These are phyloP conservation scores for Drosophila borborema DNA, from an alignment of 2,888 invertebrate genomes.

Conservation along the genomic window DNA sequence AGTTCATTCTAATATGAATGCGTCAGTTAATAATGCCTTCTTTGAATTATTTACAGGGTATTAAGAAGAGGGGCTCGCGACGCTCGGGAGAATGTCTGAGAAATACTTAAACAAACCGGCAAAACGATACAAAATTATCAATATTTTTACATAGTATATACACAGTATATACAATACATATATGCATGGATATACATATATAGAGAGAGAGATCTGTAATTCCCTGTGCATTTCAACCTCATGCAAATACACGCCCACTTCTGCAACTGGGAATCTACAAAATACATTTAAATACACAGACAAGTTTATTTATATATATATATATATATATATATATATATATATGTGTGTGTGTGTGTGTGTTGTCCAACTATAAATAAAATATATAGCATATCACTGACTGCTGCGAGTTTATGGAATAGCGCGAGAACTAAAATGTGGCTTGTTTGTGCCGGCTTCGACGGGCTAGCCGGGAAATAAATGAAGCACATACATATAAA, in stretches of 20 bases:
- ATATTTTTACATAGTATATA: neutral
- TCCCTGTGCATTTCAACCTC: slow-evolving; percentile 2
- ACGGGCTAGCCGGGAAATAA: slow-evolving; percentile 13
- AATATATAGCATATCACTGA: slow-evolving; percentile 16
- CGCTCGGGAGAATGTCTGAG: neutral
- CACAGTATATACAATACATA: neutral
- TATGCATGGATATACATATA: neutral
- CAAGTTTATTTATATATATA: neutral
- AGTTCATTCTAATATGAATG: neutral
- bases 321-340: neutral
- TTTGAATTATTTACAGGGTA: neutral
- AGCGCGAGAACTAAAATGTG: slow-evolving; percentile 25
- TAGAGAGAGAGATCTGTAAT: slow-evolving; percentile 1
- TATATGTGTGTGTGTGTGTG: neutral
- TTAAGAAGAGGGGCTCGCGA: slow-evolving; percentile 10
- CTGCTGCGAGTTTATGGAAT: slow-evolving; percentile 17
- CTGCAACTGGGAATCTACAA: slow-evolving; percentile 1
- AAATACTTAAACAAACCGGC: slow-evolving; percentile 4
- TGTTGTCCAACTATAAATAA: slow-evolving; percentile 29
- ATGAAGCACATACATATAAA: neutral
- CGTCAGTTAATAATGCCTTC: neutral
- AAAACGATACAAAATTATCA: slow-evolving; percentile 6
- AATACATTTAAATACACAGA: slow-evolving; percentile 5
- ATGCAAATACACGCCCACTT: slow-evolving; percentile 8
- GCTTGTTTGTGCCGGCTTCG: slow-evolving; percentile 2